Percentiles rank a stretch among this genome's conserved stretches.
These are phyloP conservation scores for Alsophila aescularia DNA, from an alignment of 2,888 invertebrate species.

Conservation along the genomic window DNA sequence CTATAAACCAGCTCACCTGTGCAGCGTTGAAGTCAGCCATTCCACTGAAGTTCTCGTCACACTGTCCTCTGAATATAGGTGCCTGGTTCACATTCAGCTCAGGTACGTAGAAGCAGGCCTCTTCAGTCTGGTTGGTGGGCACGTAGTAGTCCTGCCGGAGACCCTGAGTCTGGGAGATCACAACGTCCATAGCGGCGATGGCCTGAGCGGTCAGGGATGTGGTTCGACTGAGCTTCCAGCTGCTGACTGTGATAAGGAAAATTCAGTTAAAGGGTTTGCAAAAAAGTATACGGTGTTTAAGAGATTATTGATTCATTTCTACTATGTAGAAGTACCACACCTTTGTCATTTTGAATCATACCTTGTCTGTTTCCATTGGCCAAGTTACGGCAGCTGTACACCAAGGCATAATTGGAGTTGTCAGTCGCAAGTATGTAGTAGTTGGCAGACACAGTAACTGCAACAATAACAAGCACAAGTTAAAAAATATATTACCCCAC, in stretches of 20 bases:
- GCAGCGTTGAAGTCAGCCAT: slow-evolving; percentile 55
- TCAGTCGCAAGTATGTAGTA: slow-evolving; percentile 69
- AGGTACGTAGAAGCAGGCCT: slow-evolving; percentile 71
- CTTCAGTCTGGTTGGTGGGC: slow-evolving; percentile 60
- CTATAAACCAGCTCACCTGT: too few species aligned
- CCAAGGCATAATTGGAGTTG: slow-evolving; percentile 62
- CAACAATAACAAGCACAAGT: too few species aligned
- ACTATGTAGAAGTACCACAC: too few species aligned
- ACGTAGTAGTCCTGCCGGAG: slow-evolving; percentile 59
- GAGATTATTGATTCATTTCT: too few species aligned
- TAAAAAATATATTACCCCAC: neutral
- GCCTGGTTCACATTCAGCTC: slow-evolving; percentile 47
- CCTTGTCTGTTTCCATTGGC: slow-evolving; percentile 56
- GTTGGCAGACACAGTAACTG: slow-evolving; percentile 46
- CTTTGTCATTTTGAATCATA: too few species aligned
- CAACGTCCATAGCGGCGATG: slow-evolving; percentile 44
- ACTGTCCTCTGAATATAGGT: slow-evolving; percentile 65
- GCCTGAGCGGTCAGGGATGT: slow-evolving; percentile 46
- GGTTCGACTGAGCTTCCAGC: slow-evolving; percentile 70
- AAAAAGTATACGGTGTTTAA: too few species aligned
- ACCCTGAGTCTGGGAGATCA: slow-evolving; percentile 60
- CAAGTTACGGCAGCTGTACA: slow-evolving; percentile 64
- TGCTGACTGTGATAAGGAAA: slow-evolving; percentile 60
- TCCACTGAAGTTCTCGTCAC: slow-evolving; percentile 49
- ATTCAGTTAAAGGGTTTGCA: neutral